Evolutionary conservation across 35 echinoderm and acorn worm genomes (phyloP).

Genomic region (Eucidaris tribuloides): DNA sequence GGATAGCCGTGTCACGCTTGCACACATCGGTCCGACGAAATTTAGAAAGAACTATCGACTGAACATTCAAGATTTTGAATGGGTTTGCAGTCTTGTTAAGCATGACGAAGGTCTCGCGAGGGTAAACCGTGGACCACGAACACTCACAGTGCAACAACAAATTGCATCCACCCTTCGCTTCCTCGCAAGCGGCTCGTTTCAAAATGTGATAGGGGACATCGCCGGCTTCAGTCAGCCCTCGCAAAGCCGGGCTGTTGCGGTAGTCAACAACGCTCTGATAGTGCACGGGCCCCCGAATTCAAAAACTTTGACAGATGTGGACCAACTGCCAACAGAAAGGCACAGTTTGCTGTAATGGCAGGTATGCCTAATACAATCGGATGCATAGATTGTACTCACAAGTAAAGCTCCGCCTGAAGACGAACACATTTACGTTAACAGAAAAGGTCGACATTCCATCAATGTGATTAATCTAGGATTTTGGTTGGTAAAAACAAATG

Average conservation of each 20-base stretch:
- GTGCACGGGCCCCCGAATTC: background rate
- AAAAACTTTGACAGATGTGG: too few species aligned
- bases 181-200: background rate
- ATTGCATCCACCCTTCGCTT: background rate
- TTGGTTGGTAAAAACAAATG: too few species aligned
- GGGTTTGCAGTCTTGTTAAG: too few species aligned
- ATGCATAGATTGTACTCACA: background rate
- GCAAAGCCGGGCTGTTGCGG: background rate
- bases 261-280: background rate
- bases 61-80: too few species aligned
- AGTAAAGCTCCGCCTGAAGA: background rate
- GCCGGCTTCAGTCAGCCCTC: background rate
- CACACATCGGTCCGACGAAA: too few species aligned
- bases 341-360: background rate
- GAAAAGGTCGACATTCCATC: conserved; percentile 3
- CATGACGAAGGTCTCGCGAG: too few species aligned
- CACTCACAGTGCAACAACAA: background rate
- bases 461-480: too few species aligned
- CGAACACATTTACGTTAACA: conserved; percentile 9
- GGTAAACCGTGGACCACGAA: too few species aligned
- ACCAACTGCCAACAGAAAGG: too few species aligned
- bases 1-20: too few species aligned
- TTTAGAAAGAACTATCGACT: too few species aligned
- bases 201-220: conserved; percentile 1
- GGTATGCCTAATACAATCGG: background rate